A percentile compares a stretch with the other conserved stretches of the same genome.
phyloP scores from a whole-genome alignment of 2,797 vertebrate genomes.

The Acestrorhynchus altus region DNA sequence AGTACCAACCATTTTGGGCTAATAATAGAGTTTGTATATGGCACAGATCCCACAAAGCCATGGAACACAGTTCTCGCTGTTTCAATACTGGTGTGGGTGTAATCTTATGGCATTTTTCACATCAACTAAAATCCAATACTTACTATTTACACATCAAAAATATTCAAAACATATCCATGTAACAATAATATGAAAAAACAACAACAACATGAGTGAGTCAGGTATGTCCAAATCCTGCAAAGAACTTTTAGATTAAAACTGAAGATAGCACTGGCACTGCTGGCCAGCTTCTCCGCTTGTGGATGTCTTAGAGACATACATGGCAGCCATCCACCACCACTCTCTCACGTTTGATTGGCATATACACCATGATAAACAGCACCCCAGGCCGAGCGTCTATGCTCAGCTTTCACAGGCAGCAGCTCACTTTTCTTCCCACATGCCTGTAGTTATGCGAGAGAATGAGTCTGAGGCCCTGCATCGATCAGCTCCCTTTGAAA shows the following conservation, averaged over 20 bases:
- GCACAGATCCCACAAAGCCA: no score
- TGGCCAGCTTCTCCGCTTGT: not conserved
- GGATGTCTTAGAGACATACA: slow-evolving; percentile 4
- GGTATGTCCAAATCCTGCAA: not conserved
- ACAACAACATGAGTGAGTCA: not conserved
- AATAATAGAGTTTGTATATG: no score
- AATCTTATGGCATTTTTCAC: no score
- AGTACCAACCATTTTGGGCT: no score
- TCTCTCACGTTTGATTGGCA: slow-evolving; percentile 14
- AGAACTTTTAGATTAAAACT: not conserved
- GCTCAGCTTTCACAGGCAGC: slow-evolving; percentile 9
- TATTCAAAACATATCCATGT: no score
- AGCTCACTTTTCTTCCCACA: slow-evolving; percentile 19
- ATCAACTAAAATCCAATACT: no score
- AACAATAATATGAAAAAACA: not conserved
- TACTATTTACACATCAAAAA: no score
- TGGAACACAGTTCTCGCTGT: no score
- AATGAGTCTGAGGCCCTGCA: slow-evolving; percentile 12
- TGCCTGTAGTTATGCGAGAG: slow-evolving; percentile 15
- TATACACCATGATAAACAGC: slow-evolving; percentile 27
- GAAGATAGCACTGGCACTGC: not conserved
- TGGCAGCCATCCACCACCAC: slow-evolving; percentile 2
- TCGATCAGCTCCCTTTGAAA: slow-evolving; percentile 26
- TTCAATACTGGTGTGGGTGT: no score
- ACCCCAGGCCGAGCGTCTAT: slow-evolving; percentile 18